Percentiles rank a stretch among this genome's conserved stretches.
Conservation (phyloP, 2,888 invertebrate genomes). For the Stenodera caucasica region DNA sequence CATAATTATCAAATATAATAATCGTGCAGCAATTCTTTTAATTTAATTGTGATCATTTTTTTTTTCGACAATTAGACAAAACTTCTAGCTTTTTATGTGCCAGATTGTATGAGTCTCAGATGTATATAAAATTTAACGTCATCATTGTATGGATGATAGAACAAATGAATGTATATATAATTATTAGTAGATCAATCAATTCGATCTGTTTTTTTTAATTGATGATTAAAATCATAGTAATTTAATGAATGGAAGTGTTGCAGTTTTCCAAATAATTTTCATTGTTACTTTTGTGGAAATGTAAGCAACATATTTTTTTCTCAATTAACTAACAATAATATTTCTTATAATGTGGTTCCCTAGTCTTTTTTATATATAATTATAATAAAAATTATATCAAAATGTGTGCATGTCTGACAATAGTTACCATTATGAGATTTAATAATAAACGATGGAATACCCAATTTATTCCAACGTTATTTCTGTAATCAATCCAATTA, state of each 20-base stretch:
- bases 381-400: constrained; percentile 3
- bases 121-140: constrained; percentile 1
- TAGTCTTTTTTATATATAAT: constrained; percentile 28
- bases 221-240: background rate
- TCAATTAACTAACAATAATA: background rate
- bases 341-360: constrained; percentile 20
- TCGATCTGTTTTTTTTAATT: background rate
- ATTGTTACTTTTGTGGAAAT: background rate
- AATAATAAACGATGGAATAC: constrained; percentile 25
- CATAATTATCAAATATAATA: background rate
- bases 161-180: background rate
- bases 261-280: background rate
- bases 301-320: background rate
- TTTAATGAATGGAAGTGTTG: background rate
- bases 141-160: background rate
- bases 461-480: constrained; percentile 23
- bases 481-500: constrained; percentile 35
- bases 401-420: constrained; percentile 42
- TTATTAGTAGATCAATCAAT: background rate
- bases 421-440: constrained; percentile 41
- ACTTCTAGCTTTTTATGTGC: constrained; percentile 20
- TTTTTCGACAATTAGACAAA: constrained; percentile 6
- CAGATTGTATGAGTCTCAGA: constrained; percentile 5
- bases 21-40: constrained; percentile 6
- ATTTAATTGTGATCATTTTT: constrained; percentile 15